Evolutionary conservation across 2,113 vertebrate genomes (phyloP), one percentile per base, ranked within the genome.

Genomic region (Vimba vimba): DNA sequence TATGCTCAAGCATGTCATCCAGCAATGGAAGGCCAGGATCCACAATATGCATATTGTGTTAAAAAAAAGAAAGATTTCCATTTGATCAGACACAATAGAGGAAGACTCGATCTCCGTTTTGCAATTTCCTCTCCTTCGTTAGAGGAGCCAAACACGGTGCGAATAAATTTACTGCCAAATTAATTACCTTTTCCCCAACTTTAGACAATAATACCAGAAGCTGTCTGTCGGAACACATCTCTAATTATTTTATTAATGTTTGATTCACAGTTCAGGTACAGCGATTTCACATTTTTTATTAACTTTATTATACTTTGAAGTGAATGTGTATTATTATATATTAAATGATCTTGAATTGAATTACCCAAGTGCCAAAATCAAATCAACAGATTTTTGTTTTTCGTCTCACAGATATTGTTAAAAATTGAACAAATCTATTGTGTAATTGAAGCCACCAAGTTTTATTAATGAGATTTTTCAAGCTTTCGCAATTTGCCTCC

Each of bases 181-280:
- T 94, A 95, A 95, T 95, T 95, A 94, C 92, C 92, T 89, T 93
- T 94, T 94, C 91, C 90, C 88, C 89, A 95, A 92, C 93, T 95
- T 95, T 93, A 93, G 92, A 95, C 93, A 95, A 93, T 93, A 94
- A 94, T 91, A 90, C 91, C 91, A 88, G 66, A 89, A 89, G 92
- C 92, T 88, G 90, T 94, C 92, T 94, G 91, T 92, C 33, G 88
- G 92, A 95, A 93, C 94, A 91, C 87, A 91, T 90, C 73, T 90
- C 66, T 89, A 86, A 90, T 94, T 94, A 93, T 94, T 92, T 93
- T 93, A 95, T 95, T 94, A 94, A 90, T 85, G 91, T 93, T 93
- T 89, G 84, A 93, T 94, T 92, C 93, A 92, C 93, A 89, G 93
- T 95, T 94, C 91, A 94, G 93, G 91, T 92, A 95, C 90, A 93